Base-by-base conservation (phyloP, 2,113 vertebrate species). In the Rutilus rutilus region DNA sequence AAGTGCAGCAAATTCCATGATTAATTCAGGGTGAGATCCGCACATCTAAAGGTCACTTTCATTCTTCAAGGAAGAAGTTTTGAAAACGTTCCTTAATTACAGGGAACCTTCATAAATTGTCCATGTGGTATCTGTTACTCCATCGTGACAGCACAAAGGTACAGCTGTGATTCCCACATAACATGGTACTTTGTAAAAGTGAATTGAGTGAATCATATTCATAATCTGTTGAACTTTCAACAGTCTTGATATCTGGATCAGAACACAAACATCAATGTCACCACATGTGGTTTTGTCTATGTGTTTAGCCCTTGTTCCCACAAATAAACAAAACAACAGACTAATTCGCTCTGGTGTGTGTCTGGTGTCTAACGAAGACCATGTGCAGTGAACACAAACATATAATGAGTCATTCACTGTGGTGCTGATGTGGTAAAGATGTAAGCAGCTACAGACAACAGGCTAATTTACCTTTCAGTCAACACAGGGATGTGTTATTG, bases 311-410 rank as follows among this genome's bases (percentile, higher is more conserved):
- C 79, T 82, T 67, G 17, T 65, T 82, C 79, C 79, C 79, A 82
- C 79, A 82, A 69, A 69, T 69, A 82, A 82, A 69, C 64, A 69
- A 64, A 83, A 74, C 82, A 76, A 78, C 60, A 65, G 69, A 47
- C 33, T 25, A 87, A 81, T 76, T 33, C 67, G 9, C 84, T 67
- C 50, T 76, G 7, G 67, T 73, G 67, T 62, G 62, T 62, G 75
- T 33, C 47, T 64, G 73, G 65, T 39, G 57, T 74, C 52, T 86
- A 89, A 89, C 62, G 30, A 54, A 82, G 81, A 73, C 88, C 88
- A 88, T 88, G 86, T 89, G 86, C 42, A 30, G 25, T 62, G 82
- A 86, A 69, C 23, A 79, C 88, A 87, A 69, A 87, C 88, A 86
- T 52, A 60, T 42, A 81, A 86, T 54, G 80, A 87, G 54, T 86